Base-by-base conservation (phyloP, 2,797 vertebrate genomes). In the Pipistrellus pygmaeus region DNA sequence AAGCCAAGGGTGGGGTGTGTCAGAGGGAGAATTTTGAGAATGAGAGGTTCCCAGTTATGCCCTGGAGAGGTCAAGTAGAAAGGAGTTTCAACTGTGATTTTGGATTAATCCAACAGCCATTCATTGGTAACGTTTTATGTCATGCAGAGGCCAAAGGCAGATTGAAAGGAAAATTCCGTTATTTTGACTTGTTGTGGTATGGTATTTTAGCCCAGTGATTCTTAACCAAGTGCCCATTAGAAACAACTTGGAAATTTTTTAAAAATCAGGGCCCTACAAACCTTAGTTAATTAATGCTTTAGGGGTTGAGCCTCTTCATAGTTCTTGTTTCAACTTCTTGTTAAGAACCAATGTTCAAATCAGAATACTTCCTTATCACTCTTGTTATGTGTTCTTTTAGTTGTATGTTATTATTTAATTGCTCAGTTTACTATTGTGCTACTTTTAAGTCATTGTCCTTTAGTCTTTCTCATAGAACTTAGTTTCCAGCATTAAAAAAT, bases 81-180 rank as follows among this genome's bases (percentile, higher is more conserved):
- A 53, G 51, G 44, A 44, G 20, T 30, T 78, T 87, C 13, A 81
- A 0, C 60, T 87, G 46, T 48, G 62, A 55, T 25, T 12, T 4
- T 35, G 66, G 35, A 55, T 60, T 94, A 44, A 81, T 88, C 60
- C 10, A 1, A 38, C 46, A 84, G 66, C 72, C 41, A 8, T 78
- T 89, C 23, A 30, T 68, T 82, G 4, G 14, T 66, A 38, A 72
- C 4, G 0, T 66, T 81, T 85, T 17, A n/a, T 66, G n/a, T 57
- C 76, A 2, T 32, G n/a, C 57, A 25, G 64, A 84, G 68, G 85
- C 76, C 64, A 21, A 64, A 77, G 78, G 80, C 71, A 57, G 68
- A 76, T 55, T 44, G 17, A 88, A 66, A 91, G 32, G 62, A 68
- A 96, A 94, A 83, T 92, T 90, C 48, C 20, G 85, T 94, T 89